Evolutionary conservation across 2,113 vertebrate genomes (phyloP), one percentile per base, ranked within the genome.

Genomic region (Hiodon tergisus): DNA sequence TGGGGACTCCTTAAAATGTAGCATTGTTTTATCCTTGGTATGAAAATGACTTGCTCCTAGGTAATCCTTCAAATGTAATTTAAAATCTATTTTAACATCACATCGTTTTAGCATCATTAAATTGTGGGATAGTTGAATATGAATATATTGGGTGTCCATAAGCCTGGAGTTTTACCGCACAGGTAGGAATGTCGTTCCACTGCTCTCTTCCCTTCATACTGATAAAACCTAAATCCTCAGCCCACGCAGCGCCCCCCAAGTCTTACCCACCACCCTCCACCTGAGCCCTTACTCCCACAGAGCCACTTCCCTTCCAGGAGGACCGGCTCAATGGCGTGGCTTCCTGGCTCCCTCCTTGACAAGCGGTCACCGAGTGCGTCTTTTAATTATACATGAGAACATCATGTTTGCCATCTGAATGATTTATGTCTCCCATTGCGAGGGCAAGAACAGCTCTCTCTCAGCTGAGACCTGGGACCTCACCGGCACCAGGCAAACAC

Each of bases 301-400:
- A 53, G 4, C 50, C 16, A 8, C 7, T n/a, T 13, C 6, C 61
- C n/a, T 60, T 60, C 72, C 14, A 53, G 59, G 17, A 55, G 58
- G 48, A 17, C 57, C 0, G 6, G 48, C 51, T 17, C 62, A 16
- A 46, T 9, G 48, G 8, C 31, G 52, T 67, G 17, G 62, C 17
- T 67, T 50, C 61, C 17, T 48, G n/a, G 50, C 61, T 66, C 7
- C 66, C 65, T 52, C 16, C 73, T 48, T n/a, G 9, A 10, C 17
- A 60, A 66, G 59, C 55, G 5, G 60, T 48, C 73, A n/a, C 46
- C 57, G 65, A 67, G 65, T 67, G 50, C 54, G 66, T 67, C 73
- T 53, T 14, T 75, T 67, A 67, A 75, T 75, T 67, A 75, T 67
- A 67, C 62, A 67, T 68, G 63, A 75, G 66, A 67, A 75, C 63